phyloP scores from a whole-genome alignment of 2,113 vertebrate genomes.

The Symphodus melops region DNA sequence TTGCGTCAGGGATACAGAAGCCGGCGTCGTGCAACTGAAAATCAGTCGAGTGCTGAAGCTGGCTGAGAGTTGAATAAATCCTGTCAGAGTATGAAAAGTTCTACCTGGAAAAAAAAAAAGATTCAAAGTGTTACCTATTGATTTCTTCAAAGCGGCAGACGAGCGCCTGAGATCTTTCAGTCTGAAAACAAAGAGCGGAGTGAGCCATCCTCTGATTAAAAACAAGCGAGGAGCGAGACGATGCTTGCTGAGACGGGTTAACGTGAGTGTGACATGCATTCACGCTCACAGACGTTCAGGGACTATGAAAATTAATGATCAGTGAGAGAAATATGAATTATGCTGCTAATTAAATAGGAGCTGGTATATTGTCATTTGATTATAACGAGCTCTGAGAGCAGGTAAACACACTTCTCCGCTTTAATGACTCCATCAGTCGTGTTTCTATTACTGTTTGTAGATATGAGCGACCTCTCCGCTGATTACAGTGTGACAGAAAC shows the following conservation, averaged over 20 bases:
- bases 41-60: neutral
- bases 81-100: constrained; percentile 4
- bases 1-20: neutral
- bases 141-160: constrained; percentile 9
- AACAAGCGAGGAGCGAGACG: neutral
- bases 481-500: neutral
- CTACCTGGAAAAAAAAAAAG: constrained; percentile 11
- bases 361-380: neutral
- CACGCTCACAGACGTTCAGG: neutral
- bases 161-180: constrained; percentile 18
- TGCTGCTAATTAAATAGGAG: neutral
- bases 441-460: neutral
- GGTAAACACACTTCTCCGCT: neutral
- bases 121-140: constrained; percentile 1
- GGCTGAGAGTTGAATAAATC: neutral
- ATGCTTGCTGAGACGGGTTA: neutral
- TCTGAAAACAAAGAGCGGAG: neutral
- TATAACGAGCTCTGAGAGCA: neutral
- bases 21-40: neutral
- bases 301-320: neutral
- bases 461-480: neutral
- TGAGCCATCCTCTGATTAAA: neutral
- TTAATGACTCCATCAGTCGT: neutral
- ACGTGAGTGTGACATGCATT: neutral
- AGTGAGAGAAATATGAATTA: neutral